Evolutionary conservation across 2,113 vertebrate species (phyloP).

Genomic region (Neolamprologus variostigma): DNA sequence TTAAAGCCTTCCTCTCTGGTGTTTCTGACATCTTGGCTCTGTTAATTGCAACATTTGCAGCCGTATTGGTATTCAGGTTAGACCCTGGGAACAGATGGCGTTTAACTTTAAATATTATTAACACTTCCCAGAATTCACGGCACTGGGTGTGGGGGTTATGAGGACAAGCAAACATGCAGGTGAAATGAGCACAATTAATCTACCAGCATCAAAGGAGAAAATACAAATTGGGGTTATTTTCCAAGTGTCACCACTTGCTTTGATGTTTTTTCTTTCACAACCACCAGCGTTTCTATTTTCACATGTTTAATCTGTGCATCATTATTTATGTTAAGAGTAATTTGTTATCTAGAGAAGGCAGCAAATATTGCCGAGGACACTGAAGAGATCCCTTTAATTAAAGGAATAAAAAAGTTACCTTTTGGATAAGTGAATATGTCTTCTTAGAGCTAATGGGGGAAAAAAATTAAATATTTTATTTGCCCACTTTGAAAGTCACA

Average conservation of each 20-base stretch:
- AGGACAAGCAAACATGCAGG: slow-evolving; percentile 34
- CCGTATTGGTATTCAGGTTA: slow-evolving; percentile 47
- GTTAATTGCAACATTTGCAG: slow-evolving; percentile 58
- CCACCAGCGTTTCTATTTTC: background rate
- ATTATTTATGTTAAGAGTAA: background rate
- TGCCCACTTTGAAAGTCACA: background rate
- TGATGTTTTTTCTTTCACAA: background rate
- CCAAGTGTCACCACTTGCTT: background rate
- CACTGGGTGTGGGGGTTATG: background rate
- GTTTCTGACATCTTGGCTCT: slow-evolving; percentile 49
- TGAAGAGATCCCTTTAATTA: background rate
- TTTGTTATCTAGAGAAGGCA: background rate
- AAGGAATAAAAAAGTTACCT: background rate
- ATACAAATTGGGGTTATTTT: slow-evolving; percentile 21
- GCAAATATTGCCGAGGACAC: background rate
- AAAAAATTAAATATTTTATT: background rate
- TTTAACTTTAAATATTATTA: slow-evolving; percentile 74
- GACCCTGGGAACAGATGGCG: slow-evolving; percentile 62
- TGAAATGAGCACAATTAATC: slow-evolving; percentile 38
- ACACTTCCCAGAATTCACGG: slow-evolving; percentile 40
- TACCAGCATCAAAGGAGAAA: slow-evolving; percentile 38
- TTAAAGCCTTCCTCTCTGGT: background rate
- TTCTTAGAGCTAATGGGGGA: background rate
- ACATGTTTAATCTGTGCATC: background rate
- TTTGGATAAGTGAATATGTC: background rate